phyloP scores from a whole-genome alignment of 1,140 invertebrate species.

The Meloidogyne floridensis region DNA sequence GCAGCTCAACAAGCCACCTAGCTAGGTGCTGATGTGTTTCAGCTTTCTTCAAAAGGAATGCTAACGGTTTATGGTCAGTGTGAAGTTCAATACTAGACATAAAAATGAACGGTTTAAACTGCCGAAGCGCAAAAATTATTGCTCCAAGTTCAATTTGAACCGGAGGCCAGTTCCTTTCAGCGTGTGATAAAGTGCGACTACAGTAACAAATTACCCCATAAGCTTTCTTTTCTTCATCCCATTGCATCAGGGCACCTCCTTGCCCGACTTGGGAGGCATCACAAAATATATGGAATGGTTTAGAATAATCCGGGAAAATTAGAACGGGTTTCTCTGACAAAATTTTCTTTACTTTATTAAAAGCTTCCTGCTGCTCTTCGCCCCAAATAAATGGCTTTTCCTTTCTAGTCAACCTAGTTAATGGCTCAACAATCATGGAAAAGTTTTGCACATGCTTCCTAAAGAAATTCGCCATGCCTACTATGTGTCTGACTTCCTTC shows the following conservation, averaged over 20 bases:
- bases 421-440: no score
- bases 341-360: slow-evolving; percentile 24
- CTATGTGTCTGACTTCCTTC: slow-evolving; percentile 57
- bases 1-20: slow-evolving; percentile 11
- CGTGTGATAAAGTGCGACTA: slow-evolving; percentile 9
- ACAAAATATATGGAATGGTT: slow-evolving; percentile 37
- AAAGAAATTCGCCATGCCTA: slow-evolving; percentile 48
- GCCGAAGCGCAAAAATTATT: no score
- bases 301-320: slow-evolving; percentile 31
- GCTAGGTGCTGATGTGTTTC: slow-evolving; percentile 11
- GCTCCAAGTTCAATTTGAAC: no score
- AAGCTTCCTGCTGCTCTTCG: slow-evolving; percentile 27
- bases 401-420: no score
- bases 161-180: slow-evolving; percentile 10
- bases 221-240: slow-evolving; percentile 1
- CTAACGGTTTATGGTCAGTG: slow-evolving; percentile 31
- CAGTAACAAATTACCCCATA: slow-evolving; percentile 24
- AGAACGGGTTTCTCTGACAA: slow-evolving; percentile 27
- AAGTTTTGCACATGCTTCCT: not conserved
- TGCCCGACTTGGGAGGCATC: not conserved
- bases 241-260: slow-evolving; percentile 10
- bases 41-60: slow-evolving; percentile 18
- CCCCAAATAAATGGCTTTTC: slow-evolving; percentile 23
- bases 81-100: slow-evolving; percentile 12
- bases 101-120: not conserved